Conservation (phyloP, 1,140 invertebrate genomes). For the Maniola jurtina region DNA sequence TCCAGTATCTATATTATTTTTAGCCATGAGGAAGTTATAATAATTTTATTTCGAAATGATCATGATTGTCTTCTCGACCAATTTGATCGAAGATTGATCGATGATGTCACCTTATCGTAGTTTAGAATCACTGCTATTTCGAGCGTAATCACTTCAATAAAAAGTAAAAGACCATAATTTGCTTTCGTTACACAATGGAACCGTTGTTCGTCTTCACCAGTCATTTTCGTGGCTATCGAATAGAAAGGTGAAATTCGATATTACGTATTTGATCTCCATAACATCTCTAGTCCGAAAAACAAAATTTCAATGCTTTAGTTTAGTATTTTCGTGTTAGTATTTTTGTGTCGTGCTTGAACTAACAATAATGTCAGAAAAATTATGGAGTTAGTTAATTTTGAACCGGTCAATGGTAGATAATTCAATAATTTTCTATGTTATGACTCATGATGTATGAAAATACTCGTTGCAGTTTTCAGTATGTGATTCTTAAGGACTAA, state of each 20-base stretch:
- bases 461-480: too few species aligned
- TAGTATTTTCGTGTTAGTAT: too few species aligned
- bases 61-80: neutral
- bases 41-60: neutral
- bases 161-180: neutral
- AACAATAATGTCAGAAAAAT: too few species aligned
- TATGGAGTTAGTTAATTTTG: neutral
- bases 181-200: neutral
- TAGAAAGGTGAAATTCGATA: conserved; percentile 5
- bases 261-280: neutral
- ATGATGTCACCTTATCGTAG: conserved; percentile 13
- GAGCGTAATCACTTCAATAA: neutral
- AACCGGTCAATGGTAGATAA: neutral
- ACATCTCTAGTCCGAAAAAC: neutral
- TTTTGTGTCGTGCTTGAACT: too few species aligned
- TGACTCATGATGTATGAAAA: too few species aligned
- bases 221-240: neutral
- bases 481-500: too few species aligned
- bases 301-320: too few species aligned
- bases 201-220: neutral
- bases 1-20: neutral
- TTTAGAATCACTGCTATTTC: conserved; percentile 6
- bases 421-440: too few species aligned
- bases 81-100: conserved; percentile 14
- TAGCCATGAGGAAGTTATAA: conserved; percentile 1